Conservation (phyloP, 2,113 vertebrate genomes). For the Myanophis thanlyinensis region DNA sequence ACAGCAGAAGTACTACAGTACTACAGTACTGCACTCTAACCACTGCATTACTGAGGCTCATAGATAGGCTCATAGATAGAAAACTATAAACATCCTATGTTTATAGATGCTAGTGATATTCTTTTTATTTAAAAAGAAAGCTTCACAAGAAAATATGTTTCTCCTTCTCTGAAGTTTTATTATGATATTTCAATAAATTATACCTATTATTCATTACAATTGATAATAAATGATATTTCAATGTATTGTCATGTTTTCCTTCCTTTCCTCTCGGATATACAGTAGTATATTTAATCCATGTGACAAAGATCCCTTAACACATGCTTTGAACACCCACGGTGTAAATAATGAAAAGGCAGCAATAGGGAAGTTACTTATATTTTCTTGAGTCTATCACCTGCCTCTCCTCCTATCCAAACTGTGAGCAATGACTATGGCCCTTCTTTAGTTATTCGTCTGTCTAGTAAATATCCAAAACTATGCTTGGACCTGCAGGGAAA, state of each 20-base stretch:
- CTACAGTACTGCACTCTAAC: too few species aligned
- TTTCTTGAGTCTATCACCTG: background rate
- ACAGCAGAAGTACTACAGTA: too few species aligned
- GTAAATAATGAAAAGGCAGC: background rate
- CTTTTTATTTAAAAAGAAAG: background rate
- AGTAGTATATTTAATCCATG: background rate
- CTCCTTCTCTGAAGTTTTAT: background rate
- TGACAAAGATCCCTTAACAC: background rate
- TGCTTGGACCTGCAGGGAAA: slow-evolving; percentile 80
- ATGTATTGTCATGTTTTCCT: background rate
- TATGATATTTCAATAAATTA: background rate
- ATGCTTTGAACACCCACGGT: background rate
- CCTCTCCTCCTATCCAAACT: slow-evolving; percentile 24
- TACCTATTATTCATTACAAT: background rate
- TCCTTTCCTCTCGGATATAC: background rate
- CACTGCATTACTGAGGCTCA: too few species aligned
- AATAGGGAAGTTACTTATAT: background rate
- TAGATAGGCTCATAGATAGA: too few species aligned
- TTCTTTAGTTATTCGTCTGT: slow-evolving; percentile 55
- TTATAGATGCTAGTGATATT: background rate
- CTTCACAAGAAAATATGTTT: background rate
- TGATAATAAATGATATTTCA: background rate
- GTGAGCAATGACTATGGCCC: slow-evolving; percentile 43
- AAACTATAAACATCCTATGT: background rate
- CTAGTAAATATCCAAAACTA: slow-evolving; percentile 72